Evolutionary conservation across 2,113 vertebrate genomes (phyloP), one percentile per base, ranked within the genome.

Genomic region (Gymnogyps californianus): DNA sequence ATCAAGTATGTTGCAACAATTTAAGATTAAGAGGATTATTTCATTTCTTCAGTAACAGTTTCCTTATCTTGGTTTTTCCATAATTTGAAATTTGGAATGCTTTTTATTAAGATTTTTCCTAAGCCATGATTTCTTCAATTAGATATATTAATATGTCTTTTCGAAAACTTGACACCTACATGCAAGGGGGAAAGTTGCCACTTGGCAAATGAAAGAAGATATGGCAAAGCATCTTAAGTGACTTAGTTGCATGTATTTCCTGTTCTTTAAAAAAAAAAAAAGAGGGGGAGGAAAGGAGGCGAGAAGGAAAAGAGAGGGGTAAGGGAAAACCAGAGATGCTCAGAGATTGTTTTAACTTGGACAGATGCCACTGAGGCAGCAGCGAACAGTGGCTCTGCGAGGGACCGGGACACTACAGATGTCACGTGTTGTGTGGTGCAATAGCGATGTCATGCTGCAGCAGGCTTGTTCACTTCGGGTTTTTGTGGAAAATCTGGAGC

Each of bases 11-110:
- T 85, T 94, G 78, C 75, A 96, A 65, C 89, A 87, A 47, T 87
- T 90, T 91, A 87, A 92, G 83, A 88, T 86, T 88, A 94, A 95
- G 92, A 94, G 87, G 93, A 96, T 96, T 96, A 97, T 93, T 86
- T 93, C 11, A 57, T 80, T 91, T 83, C 61, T 91, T 96, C 66
- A 71, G 29, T 87, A 75, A 67, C n/a, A 40, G 29, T 94, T 93
- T 87, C 22, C 58, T 95, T 93, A 84, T 94, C 83, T 77, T 32
- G 5, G 3, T 66, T 88, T 95, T 92, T 42, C 42, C 38, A 20
- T 83, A 74, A 67, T 90, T 96, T 80, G 66, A 90, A 94, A 92
- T 75, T 64, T 40, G 11, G 57, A 58, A 62, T 89, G 80, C 61
- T 87, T 95, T 81, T 94, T 87, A 75, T 85, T 69, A 76, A 83